phyloP scores from a whole-genome alignment of 2,888 invertebrate genomes.

The Pemphredon lugubris region DNA sequence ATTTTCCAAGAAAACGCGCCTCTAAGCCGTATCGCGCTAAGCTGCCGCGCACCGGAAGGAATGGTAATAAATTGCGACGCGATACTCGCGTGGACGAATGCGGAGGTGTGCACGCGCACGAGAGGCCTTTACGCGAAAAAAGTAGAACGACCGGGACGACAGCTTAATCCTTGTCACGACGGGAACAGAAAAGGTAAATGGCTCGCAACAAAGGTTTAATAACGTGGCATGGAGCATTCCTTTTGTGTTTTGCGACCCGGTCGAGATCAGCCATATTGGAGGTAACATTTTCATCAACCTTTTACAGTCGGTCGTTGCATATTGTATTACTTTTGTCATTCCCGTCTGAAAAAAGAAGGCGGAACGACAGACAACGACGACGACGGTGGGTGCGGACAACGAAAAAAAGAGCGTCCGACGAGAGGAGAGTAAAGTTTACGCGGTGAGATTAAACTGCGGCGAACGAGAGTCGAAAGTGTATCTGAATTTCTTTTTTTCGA shows the following conservation, averaged over 20 bases:
- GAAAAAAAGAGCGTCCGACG: background rate
- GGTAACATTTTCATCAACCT: constrained; percentile 54
- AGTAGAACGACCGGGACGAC: background rate
- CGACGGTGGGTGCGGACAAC: too few species aligned
- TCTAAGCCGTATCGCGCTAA: too few species aligned
- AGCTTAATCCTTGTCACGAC: constrained; percentile 33
- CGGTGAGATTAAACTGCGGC: constrained; percentile 29
- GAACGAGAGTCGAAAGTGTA: too few species aligned
- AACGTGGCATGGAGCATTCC: constrained; percentile 47
- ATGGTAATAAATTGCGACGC: background rate
- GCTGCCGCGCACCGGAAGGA: background rate
- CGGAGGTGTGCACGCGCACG: background rate
- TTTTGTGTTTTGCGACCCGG: constrained; percentile 35
- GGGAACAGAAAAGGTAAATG: constrained; percentile 37
- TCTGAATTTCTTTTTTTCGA: too few species aligned
- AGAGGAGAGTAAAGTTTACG: background rate
- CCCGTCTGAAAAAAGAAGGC: background rate
- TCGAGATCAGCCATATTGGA: constrained; percentile 30
- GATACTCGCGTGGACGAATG: background rate
- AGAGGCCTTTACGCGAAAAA: background rate
- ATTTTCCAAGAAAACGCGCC: too few species aligned
- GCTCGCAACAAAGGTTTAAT: constrained; percentile 58
- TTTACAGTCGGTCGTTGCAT: constrained; percentile 42
- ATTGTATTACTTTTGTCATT: constrained; percentile 29
- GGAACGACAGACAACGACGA: background rate